phyloP scores from a whole-genome alignment of 2,888 invertebrate species.

The Lycophotia porphyrea region DNA sequence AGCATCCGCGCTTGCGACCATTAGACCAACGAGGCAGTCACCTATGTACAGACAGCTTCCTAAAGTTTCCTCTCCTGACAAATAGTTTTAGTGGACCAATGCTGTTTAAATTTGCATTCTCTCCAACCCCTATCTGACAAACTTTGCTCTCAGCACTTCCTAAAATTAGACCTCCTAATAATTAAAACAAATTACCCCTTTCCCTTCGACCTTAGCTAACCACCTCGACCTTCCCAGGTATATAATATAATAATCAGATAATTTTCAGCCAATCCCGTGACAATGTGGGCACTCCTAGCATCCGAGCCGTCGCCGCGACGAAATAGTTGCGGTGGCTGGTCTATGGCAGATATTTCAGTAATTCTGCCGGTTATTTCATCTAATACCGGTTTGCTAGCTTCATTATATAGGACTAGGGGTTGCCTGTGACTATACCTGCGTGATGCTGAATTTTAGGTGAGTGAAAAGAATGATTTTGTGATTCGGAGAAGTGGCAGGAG shows the following conservation, averaged over 20 bases:
- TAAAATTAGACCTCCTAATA: background rate
- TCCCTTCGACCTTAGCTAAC: background rate
- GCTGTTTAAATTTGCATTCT: background rate
- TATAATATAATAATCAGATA: slow-evolving; percentile 45
- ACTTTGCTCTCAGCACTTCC: background rate
- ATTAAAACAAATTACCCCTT: slow-evolving; percentile 35
- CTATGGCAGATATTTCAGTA: slow-evolving; percentile 49
- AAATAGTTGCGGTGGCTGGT: slow-evolving; percentile 49
- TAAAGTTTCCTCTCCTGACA: background rate
- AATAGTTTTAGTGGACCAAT: background rate
- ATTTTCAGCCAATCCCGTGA: slow-evolving; percentile 21
- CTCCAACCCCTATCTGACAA: background rate
- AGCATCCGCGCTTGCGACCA: background rate
- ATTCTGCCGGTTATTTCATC: slow-evolving; percentile 47
- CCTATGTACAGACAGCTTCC: background rate
- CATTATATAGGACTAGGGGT: slow-evolving; percentile 22
- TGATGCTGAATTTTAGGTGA: background rate
- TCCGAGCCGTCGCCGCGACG: slow-evolving; percentile 29
- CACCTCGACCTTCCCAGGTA: slow-evolving; percentile 29
- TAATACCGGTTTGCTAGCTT: slow-evolving; percentile 35
- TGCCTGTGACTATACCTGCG: background rate
- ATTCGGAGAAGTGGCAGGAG: background rate
- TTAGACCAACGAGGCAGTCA: background rate
- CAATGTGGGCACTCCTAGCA: slow-evolving; percentile 20
- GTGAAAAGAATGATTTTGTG: background rate